Percentiles rank a stretch among this genome's conserved stretches.
Evolutionary conservation across 2,888 invertebrate genomes (phyloP).

Genomic region (Rotaria socialis): DNA sequence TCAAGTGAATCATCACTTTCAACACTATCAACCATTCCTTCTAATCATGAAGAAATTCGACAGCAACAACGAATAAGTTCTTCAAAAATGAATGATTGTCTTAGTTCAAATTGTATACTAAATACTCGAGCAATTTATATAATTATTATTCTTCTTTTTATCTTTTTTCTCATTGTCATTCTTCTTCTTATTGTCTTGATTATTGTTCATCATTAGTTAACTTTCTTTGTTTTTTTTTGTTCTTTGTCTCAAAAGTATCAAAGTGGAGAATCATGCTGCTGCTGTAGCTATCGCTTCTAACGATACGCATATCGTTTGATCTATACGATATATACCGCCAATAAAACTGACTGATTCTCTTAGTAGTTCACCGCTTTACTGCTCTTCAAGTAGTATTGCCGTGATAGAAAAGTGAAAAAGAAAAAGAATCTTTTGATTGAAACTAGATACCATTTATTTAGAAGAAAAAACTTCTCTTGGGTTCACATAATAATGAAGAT

Average conservation of each 20-base stretch:
- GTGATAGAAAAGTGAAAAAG: background rate
- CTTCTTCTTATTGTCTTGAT: background rate
- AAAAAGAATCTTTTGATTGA: conserved; percentile 1
- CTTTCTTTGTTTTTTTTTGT: background rate
- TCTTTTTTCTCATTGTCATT: background rate
- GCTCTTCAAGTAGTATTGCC: conserved; percentile 2
- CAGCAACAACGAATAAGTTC: too few species aligned
- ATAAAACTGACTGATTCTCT: conserved; percentile 13
- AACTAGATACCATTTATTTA: background rate
- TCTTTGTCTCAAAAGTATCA: background rate
- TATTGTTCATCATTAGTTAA: background rate
- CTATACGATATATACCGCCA: conserved; percentile 9
- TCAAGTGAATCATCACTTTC: too few species aligned
- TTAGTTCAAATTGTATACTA: background rate
- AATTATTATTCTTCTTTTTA: background rate
- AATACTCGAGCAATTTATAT: background rate
- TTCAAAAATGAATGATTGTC: background rate
- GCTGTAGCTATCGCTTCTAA: background rate
- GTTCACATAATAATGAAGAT: background rate
- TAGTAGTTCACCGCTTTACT: conserved; percentile 21
- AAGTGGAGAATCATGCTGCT: background rate
- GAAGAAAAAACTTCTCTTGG: background rate
- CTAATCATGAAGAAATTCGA: too few species aligned
- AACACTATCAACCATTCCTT: too few species aligned
- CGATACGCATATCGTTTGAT: conserved; percentile 1